These are phyloP conservation scores for Pavo muticus DNA, from an alignment of 2,113 vertebrate genomes.

Conservation along the genomic window DNA sequence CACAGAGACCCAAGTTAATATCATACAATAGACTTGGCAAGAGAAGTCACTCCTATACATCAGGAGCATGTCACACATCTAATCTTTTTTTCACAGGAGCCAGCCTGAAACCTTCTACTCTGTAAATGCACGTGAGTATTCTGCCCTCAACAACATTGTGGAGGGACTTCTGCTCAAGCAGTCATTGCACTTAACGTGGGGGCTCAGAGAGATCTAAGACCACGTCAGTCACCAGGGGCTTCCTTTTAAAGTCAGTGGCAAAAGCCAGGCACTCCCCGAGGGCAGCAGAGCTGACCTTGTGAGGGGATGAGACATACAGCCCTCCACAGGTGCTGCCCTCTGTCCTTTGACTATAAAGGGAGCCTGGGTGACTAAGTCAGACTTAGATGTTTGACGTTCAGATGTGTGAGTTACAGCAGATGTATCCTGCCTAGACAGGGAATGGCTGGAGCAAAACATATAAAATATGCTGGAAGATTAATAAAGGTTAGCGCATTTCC, in stretches of 20 bases:
- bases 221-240: accelerated
- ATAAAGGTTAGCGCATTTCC: slow-evolving; percentile 6
- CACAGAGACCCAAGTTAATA: slow-evolving; percentile 12
- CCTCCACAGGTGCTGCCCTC: neutral
- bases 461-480: neutral
- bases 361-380: neutral
- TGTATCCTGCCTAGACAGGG: neutral
- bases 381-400: neutral
- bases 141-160: neutral
- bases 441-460: neutral
- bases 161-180: neutral
- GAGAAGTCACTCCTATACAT: neutral
- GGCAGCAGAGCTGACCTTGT: accelerated
- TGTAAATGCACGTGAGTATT: neutral
- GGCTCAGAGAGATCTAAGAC: neutral
- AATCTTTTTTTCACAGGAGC: neutral
- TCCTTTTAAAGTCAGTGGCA: neutral
- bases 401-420: neutral
- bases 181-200: accelerated
- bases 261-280: neutral
- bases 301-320: neutral
- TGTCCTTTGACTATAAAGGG: neutral
- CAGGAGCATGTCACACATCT: neutral
- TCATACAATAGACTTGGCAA: slow-evolving; percentile 13
- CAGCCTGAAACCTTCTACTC: neutral